Percentiles rank a stretch among this genome's conserved stretches.
phyloP scores from a whole-genome alignment of 1,140 invertebrate genomes.

The Yoshiicerus persimilis region DNA sequence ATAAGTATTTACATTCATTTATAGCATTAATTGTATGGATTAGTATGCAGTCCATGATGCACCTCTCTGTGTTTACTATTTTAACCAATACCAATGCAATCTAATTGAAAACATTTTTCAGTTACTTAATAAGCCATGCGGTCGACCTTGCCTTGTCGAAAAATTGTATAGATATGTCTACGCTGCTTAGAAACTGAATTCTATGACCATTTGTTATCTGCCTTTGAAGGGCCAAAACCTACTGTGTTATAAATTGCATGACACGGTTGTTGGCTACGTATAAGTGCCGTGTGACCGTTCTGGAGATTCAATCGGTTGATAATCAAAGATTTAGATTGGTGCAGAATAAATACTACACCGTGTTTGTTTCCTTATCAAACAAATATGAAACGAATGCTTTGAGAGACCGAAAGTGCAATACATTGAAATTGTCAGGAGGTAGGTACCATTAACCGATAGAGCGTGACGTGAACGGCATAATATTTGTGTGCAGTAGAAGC shows the following conservation, averaged over 20 bases:
- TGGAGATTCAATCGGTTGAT: neutral
- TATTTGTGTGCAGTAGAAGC: neutral
- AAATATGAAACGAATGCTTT: neutral
- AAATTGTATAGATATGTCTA: neutral
- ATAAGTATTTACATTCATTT: neutral
- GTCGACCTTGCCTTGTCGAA: conserved; percentile 6
- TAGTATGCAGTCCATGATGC: neutral
- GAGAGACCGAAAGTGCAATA: neutral
- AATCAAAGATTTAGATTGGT: conserved; percentile 1
- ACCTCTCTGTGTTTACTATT: neutral
- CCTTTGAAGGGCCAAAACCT: neutral
- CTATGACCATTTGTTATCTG: neutral
- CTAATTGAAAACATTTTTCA: neutral
- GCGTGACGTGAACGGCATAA: neutral
- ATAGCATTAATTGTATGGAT: neutral
- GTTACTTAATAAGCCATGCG: neutral
- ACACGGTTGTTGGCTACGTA: neutral
- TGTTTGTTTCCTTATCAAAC: neutral
- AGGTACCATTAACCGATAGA: neutral
- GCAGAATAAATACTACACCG: neutral
- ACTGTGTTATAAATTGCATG: conserved; percentile 10
- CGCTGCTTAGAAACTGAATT: neutral
- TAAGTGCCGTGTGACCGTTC: conserved; percentile 2
- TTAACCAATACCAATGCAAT: neutral
- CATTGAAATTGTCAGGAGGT: neutral